These are phyloP conservation scores for Gerris lacustris DNA, from an alignment of 2,888 invertebrate species.

Conservation along the genomic window DNA sequence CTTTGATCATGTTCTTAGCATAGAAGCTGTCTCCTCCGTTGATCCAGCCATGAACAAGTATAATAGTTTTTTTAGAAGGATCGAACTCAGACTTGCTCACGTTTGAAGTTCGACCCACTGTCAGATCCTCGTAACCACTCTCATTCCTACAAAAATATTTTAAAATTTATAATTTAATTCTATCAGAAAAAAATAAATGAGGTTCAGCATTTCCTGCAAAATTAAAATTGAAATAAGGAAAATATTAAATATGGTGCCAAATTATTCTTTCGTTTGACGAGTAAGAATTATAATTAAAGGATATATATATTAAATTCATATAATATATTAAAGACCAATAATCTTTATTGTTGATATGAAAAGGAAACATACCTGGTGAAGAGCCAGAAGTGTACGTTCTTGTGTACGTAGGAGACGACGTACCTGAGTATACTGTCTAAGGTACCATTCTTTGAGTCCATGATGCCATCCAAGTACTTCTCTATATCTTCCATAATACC, in stretches of 20 bases:
- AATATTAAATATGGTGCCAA: too few relatives aligned
- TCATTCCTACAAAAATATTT: neutral
- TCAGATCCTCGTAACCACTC: neutral
- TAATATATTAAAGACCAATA: neutral
- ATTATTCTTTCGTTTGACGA: too few relatives aligned
- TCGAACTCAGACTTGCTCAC: constrained; percentile 20
- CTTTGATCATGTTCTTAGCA: constrained; percentile 20
- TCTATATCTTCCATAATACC: neutral
- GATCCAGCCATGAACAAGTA: constrained; percentile 26
- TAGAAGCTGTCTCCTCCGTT: constrained; percentile 20
- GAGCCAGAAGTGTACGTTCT: neutral
- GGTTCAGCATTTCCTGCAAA: too few relatives aligned
- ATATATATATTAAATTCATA: too few relatives aligned
- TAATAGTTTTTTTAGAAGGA: constrained; percentile 20
- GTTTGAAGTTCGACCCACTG: neutral
- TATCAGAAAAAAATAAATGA: too few relatives aligned
- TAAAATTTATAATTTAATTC: neutral
- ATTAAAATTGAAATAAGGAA: too few relatives aligned
- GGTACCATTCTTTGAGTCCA: neutral
- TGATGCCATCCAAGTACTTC: neutral
- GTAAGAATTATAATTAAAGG: too few relatives aligned
- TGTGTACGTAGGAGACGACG: neutral
- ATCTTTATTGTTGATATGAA: neutral
- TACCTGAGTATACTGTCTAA: neutral
- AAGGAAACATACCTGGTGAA: neutral